phyloP scores from a whole-genome alignment of 2,888 invertebrate genomes.

The Caenorhabditis macrosperma region DNA sequence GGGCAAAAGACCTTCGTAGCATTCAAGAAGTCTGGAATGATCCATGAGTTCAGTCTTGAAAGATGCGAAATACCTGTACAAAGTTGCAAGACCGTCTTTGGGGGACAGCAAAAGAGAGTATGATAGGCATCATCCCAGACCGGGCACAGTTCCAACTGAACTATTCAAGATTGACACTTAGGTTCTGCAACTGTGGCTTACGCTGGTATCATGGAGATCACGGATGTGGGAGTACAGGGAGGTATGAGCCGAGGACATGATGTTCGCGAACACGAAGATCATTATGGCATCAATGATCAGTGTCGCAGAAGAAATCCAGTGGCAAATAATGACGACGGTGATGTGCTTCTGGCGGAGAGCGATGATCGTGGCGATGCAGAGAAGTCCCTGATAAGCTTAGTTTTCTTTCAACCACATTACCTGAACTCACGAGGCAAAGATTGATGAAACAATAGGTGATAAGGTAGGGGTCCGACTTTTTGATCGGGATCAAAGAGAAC shows the following conservation, averaged over 20 bases:
- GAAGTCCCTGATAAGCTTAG: constrained; percentile 8
- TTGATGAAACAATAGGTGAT: constrained; percentile 32
- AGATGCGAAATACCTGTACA: constrained; percentile 12
- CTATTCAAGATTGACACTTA: neutral
- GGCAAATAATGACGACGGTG: constrained; percentile 27
- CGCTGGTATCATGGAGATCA: constrained; percentile 16
- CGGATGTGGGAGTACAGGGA: constrained; percentile 33
- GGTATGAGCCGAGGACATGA: constrained; percentile 42
- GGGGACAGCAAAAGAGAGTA: constrained; percentile 46
- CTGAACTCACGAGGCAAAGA: constrained; percentile 38
- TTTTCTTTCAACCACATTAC: no score
- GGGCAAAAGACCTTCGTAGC: constrained; percentile 21
- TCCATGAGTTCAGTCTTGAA: no score
- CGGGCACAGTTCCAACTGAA: constrained; percentile 41
- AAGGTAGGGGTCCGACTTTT: constrained; percentile 31
- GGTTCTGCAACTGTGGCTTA: neutral
- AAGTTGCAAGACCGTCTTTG: constrained; percentile 13
- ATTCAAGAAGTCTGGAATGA: constrained; percentile 20
- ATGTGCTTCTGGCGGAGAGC: constrained; percentile 24
- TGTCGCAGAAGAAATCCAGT: constrained; percentile 39
- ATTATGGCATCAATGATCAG: constrained; percentile 49
- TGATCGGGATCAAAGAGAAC: constrained; percentile 49
- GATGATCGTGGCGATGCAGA: constrained; percentile 18
- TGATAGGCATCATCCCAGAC: constrained; percentile 43
- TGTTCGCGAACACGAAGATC: constrained; percentile 44